phyloP scores from a whole-genome alignment of 2,888 invertebrate genomes.

The Stenichneumon culpator region DNA sequence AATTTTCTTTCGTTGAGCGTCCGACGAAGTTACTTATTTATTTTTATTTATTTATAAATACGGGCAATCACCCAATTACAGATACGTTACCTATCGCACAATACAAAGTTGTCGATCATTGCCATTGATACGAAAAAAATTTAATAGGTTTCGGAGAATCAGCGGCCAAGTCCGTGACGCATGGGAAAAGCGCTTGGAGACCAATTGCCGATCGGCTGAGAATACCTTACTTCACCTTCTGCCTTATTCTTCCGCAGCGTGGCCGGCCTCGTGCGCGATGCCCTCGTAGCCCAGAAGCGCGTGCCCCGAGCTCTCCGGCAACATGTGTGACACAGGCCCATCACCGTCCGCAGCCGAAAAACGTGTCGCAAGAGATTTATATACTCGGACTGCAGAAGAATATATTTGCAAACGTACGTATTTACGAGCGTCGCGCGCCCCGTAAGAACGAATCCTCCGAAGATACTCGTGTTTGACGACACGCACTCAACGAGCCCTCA shows the following conservation, averaged over 20 bases:
- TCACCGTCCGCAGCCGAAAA: conserved; percentile 30
- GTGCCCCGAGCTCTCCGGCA: conserved; percentile 49
- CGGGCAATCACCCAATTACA: no score
- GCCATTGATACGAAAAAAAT: background rate
- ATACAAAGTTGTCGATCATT: background rate
- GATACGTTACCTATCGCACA: no score
- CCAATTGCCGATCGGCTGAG: background rate
- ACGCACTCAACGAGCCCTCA: conserved; percentile 35
- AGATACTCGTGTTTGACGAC: conserved; percentile 60
- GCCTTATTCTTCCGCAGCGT: conserved; percentile 3
- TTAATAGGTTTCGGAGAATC: conserved; percentile 29
- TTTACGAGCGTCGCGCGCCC: conserved; percentile 72
- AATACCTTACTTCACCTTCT: conserved; percentile 1
- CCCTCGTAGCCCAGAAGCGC: conserved; percentile 59
- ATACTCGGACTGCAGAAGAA: conserved; percentile 52
- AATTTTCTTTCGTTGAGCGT: background rate
- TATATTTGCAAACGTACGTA: conserved; percentile 58
- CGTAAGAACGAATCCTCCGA: conserved; percentile 10
- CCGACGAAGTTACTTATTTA: background rate
- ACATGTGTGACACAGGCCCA: conserved; percentile 74
- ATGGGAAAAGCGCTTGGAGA: conserved; percentile 12
- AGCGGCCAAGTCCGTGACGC: conserved; percentile 18
- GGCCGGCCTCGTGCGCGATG: conserved; percentile 18
- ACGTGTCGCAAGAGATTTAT: conserved; percentile 38
- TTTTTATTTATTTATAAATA: no score